Conservation (phyloP, 2,797 vertebrate species). For the Sebastes dallii region DNA sequence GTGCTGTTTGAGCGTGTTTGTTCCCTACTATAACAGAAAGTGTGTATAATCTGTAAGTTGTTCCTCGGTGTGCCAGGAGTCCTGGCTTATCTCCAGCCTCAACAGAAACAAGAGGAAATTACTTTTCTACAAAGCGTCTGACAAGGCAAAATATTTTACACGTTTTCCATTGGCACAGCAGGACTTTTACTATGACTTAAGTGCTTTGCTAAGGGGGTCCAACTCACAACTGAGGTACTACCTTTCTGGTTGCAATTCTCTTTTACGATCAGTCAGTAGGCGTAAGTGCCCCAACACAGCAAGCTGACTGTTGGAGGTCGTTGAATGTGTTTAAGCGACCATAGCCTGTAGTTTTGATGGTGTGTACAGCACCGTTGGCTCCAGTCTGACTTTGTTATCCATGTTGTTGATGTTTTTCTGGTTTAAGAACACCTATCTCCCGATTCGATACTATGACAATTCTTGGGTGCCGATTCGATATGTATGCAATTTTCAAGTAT, state of each 20-base stretch:
- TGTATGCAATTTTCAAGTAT: no score
- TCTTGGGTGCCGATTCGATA: no score
- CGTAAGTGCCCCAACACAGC: neutral
- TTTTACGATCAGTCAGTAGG: constrained; percentile 41
- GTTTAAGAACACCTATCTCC: neutral
- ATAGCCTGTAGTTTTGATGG: neutral
- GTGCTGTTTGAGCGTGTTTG: constrained; percentile 7
- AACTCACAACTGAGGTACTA: constrained; percentile 27
- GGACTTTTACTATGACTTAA: constrained; percentile 52
- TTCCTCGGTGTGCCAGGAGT: constrained; percentile 34
- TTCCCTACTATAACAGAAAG: constrained; percentile 22
- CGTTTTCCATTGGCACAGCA: constrained; percentile 55
- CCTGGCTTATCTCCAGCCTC: constrained; percentile 59
- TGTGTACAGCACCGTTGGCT: neutral
- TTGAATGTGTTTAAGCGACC: neutral
- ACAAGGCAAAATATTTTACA: constrained; percentile 67
- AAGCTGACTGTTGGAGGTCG: neutral
- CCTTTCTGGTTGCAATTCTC: constrained; percentile 44
- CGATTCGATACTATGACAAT: no score
- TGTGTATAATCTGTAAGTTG: constrained; percentile 47
- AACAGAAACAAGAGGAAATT: constrained; percentile 67
- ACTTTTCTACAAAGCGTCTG: constrained; percentile 68
- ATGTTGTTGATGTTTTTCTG: neutral
- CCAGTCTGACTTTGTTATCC: neutral
- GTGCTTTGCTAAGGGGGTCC: constrained; percentile 41